Evolutionary conservation across 1,140 invertebrate genomes (phyloP).

Genomic region (Drosophila elegans): DNA sequence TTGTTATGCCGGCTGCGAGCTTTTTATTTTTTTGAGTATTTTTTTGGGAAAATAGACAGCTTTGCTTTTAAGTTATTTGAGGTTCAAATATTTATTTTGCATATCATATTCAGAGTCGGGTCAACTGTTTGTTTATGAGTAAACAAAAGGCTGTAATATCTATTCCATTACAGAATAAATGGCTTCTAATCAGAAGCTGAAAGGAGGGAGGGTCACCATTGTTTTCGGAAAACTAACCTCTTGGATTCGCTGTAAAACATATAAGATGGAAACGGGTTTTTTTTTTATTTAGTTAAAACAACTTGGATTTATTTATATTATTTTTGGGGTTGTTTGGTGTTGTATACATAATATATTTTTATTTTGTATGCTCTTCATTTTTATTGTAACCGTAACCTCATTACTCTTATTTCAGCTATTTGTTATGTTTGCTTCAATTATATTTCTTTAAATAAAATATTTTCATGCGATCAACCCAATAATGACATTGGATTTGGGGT

Average conservation of each 20-base stretch:
- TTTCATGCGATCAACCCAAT: slow-evolving; percentile 67
- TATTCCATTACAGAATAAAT: neutral
- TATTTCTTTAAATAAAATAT: slow-evolving; percentile 29
- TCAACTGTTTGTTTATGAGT: slow-evolving; percentile 20
- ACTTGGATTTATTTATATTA: slow-evolving; percentile 68
- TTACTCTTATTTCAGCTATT: slow-evolving; percentile 68
- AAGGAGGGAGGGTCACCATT: neutral
- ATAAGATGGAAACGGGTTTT: slow-evolving; percentile 46
- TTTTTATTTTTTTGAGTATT: slow-evolving; percentile 26
- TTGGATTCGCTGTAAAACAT: slow-evolving; percentile 33
- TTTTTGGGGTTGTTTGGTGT: slow-evolving; percentile 36
- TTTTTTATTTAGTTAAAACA: slow-evolving; percentile 65
- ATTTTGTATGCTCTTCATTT: slow-evolving; percentile 63
- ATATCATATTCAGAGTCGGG: slow-evolving; percentile 16
- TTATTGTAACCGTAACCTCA: slow-evolving; percentile 77
- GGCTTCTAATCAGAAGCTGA: neutral
- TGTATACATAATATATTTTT: slow-evolving; percentile 75
- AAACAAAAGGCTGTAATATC: slow-evolving; percentile 13
- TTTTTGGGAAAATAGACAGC: slow-evolving; percentile 62
- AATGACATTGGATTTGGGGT: slow-evolving; percentile 56
- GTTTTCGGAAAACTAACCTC: neutral
- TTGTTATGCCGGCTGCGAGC: slow-evolving; percentile 32
- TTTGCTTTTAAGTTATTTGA: slow-evolving; percentile 60
- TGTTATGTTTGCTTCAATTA: slow-evolving; percentile 57
- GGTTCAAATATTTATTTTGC: slow-evolving; percentile 28